Evolutionary conservation across 2,797 vertebrate genomes (phyloP), one percentile per base, ranked within the genome.

Genomic region (Pangasius sanitwongsei): DNA sequence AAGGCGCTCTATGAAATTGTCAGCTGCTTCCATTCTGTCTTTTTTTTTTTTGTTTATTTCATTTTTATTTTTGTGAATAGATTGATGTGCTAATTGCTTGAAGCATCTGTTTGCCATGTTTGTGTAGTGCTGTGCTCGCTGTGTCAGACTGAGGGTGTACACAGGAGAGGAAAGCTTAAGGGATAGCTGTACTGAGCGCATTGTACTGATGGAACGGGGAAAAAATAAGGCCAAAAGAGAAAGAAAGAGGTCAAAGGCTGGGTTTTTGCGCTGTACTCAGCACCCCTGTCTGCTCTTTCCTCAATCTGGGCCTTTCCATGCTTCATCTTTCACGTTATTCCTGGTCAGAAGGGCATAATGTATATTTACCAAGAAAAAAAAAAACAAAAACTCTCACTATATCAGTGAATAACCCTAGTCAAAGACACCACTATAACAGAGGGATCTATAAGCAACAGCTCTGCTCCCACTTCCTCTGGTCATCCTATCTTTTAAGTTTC

Each of bases 271-370:
- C 92, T 89, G 87, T 91, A 90, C 44, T 81, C 88, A 88, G 91
- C 83, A 69, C 57, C 78, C 87, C 86, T 88, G 87, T 89, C 87
- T 70, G 59, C 61, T 88, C 80, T 85, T 88, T 86, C 74, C 83
- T 89, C 83, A 88, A 87, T 88, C 88, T 89, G 90, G 90, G 88
- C 77, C 85, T 86, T 91, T 92, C 63, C 83, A 84, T 87, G 70
- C 88, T 91, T 88, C 87, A 84, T 91, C 88, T 87, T 90, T 89
- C 86, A 90, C 75, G 82, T 91, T 91, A 91, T 90, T 90, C 89
- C 92, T 93, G 93, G 92, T 93, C 93, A 93, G 91, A 92, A 93
- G 92, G 86, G 88, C 83, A 83, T 63, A 63, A 82, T 86, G 37
- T 53, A 44, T 83, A 63, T 85, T 69, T 37, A 23, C 63, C 28